These are phyloP conservation scores for Paramormyrops kingsleyae DNA, from an alignment of 2,113 vertebrate genomes.

Conservation along the genomic window DNA sequence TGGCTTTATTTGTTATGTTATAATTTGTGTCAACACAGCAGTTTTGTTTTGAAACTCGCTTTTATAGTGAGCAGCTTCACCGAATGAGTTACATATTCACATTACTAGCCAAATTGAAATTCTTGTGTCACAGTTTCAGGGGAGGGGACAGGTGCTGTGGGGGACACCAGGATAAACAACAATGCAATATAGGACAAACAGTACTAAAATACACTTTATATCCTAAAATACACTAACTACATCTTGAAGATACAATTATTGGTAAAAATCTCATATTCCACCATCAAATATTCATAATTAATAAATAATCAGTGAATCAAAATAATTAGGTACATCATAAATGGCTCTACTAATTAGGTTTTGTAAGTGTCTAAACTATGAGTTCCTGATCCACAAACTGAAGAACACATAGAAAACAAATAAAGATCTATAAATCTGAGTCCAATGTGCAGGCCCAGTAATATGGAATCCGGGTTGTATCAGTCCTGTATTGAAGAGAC, in stretches of 20 bases:
- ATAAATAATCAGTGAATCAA: neutral
- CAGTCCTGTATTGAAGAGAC: neutral
- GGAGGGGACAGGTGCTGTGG: no score
- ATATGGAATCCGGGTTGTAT: neutral
- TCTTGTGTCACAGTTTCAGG: conserved; percentile 33
- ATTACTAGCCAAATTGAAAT: conserved; percentile 36
- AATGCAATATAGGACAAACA: neutral
- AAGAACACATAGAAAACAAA: neutral
- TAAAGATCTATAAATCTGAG: neutral
- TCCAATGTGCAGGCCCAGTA: neutral
- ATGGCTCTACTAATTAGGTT: neutral
- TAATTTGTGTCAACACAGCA: no score
- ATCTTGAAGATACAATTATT: neutral
- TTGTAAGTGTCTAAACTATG: neutral
- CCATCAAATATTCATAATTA: neutral
- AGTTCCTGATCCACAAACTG: neutral
- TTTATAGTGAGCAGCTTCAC: conserved; percentile 5
- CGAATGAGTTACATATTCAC: neutral
- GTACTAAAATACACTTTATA: neutral
- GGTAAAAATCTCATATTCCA: neutral
- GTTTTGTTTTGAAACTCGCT: neutral
- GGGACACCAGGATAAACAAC: neutral
- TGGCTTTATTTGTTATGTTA: no score
- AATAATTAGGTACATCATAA: neutral
- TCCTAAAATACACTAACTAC: neutral